phyloP scores from a whole-genome alignment of 2,888 invertebrate species.

The Panorpa germanica region DNA sequence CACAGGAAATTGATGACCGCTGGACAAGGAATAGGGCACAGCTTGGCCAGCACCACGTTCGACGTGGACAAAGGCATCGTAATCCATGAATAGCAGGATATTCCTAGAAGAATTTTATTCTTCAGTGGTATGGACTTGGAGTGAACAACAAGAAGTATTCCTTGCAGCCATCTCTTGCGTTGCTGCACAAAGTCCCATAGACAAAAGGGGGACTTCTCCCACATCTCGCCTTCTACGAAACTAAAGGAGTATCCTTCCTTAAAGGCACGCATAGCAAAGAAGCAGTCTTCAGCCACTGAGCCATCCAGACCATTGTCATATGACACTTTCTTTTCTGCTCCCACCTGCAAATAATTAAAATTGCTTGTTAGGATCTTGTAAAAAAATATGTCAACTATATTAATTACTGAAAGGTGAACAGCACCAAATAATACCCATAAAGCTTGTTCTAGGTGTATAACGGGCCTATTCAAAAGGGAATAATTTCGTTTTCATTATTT shows the following conservation, averaged over 20 bases:
- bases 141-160: conserved; percentile 75
- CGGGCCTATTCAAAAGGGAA: too few species aligned
- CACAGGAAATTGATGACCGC: conserved; percentile 68
- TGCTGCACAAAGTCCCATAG: conserved; percentile 91
- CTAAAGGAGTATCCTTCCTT: conserved; percentile 81
- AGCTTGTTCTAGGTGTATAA: too few species aligned
- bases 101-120: conserved; percentile 62
- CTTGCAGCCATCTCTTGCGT: conserved; percentile 89
- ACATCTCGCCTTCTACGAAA: conserved; percentile 97
- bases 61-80: conserved; percentile 85
- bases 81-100: conserved; percentile 92
- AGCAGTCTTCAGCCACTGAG: conserved; percentile 95
- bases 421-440: too few species aligned
- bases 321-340: conserved; percentile 78
- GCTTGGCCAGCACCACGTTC: conserved; percentile 64
- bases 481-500: too few species aligned
- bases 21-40: conserved; percentile 78
- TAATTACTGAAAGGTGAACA: too few species aligned
- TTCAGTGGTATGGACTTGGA: conserved; percentile 62
- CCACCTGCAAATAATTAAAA: conserved; percentile 48
- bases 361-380: too few species aligned
- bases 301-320: conserved; percentile 95
- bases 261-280: conserved; percentile 90
- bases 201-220: conserved; percentile 94
- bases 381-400: too few species aligned